phyloP scores from a whole-genome alignment of 2,113 vertebrate genomes.

The Bubo bubo region DNA sequence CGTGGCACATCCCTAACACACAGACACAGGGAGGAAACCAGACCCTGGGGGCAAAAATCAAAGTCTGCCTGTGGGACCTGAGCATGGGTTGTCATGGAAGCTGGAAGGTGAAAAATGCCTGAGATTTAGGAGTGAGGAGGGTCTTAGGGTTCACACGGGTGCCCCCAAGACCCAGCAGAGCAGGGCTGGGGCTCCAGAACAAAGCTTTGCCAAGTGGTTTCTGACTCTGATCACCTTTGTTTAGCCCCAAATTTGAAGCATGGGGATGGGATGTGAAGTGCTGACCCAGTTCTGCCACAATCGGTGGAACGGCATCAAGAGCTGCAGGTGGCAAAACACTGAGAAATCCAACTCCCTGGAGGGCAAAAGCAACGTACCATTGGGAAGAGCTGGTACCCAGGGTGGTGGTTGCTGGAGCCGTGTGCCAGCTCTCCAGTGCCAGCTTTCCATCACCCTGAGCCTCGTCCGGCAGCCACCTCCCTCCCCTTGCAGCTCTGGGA shows the following conservation, averaged over 20 bases:
- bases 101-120: not conserved
- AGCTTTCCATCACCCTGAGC: not conserved
- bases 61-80: not conserved
- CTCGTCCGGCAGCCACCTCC: not conserved
- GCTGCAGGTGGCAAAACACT: not conserved
- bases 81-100: not conserved
- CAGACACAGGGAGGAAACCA: not conserved
- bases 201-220: not conserved
- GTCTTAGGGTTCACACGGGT: accelerated
- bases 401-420: not conserved
- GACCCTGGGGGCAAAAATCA: not conserved
- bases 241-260: accelerated
- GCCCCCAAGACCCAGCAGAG: not conserved
- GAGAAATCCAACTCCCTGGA: not conserved
- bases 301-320: not conserved
- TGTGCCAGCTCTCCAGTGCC: accelerated
- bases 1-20: not conserved
- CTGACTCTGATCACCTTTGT: not conserved
- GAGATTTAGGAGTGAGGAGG: not conserved
- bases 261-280: not conserved
- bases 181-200: not conserved
- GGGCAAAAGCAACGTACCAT: accelerated
- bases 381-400: not conserved
- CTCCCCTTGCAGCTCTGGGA: not conserved
- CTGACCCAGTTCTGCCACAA: not conserved